Evolutionary conservation across 1,140 invertebrate genomes (phyloP).

Genomic region (Drosophila sturtevanti): DNA sequence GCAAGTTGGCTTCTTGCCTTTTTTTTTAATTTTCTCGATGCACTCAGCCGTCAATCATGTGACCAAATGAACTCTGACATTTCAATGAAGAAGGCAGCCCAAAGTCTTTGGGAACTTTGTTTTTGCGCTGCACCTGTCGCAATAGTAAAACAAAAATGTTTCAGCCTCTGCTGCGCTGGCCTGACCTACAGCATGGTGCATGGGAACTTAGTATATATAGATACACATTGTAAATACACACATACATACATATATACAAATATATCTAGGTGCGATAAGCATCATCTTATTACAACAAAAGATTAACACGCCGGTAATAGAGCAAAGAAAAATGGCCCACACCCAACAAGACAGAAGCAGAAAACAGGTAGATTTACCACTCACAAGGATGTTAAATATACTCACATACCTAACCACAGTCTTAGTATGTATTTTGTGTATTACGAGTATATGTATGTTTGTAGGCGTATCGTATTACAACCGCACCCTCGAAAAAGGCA

Average conservation of each 20-base stretch:
- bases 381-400: not conserved
- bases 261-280: conserved; percentile 55
- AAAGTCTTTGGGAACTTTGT: conserved; percentile 25
- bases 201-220: no score
- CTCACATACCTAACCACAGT: not conserved
- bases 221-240: not conserved
- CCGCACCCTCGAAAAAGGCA: conserved; percentile 21
- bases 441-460: not conserved
- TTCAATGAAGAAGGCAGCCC: conserved; percentile 18
- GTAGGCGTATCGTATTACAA: conserved; percentile 31
- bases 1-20: conserved; percentile 14
- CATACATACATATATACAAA: not conserved
- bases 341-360: conserved; percentile 19
- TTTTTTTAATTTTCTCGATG: conserved; percentile 7
- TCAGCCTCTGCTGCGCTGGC: conserved; percentile 13
- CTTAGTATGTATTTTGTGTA: not conserved
- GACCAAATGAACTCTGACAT: conserved; percentile 62
- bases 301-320: conserved; percentile 62
- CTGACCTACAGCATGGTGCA: conserved; percentile 19
- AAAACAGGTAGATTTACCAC: conserved; percentile 10
- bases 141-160: conserved; percentile 23
- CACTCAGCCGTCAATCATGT: conserved; percentile 63
- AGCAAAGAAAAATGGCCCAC: conserved; percentile 39
- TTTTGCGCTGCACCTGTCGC: conserved; percentile 56
- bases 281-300: conserved; percentile 61